phyloP scores from a whole-genome alignment of 2,113 vertebrate genomes.

The Elanoides forficatus region DNA sequence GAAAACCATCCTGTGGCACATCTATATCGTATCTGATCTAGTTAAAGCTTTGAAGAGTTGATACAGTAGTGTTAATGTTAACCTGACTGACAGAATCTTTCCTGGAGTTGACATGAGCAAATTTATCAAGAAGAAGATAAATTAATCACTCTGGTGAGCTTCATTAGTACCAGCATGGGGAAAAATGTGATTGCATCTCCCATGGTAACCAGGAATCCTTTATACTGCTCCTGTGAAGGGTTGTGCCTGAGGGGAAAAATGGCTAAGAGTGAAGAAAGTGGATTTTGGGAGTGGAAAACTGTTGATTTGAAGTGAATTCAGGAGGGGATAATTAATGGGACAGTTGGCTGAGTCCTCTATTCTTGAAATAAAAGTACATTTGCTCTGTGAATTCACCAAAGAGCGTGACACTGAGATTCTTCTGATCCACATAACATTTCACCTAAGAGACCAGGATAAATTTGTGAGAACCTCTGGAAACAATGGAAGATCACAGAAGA shows the following conservation, averaged over 20 bases:
- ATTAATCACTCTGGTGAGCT: neutral
- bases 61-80: neutral
- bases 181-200: neutral
- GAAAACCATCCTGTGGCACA: neutral
- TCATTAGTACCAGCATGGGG: neutral
- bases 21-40: neutral
- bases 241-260: neutral
- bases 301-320: neutral
- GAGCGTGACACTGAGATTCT: neutral
- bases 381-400: neutral
- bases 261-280: neutral
- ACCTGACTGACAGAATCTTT: neutral
- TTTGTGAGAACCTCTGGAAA: neutral
- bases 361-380: neutral
- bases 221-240: fast-evolving
- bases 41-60: neutral
- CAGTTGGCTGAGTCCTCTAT: neutral
- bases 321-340: neutral
- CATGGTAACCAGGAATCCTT: neutral
- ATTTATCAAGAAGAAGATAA: neutral
- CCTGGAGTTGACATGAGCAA: neutral
- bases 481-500: neutral
- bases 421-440: neutral
- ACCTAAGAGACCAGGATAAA: neutral
- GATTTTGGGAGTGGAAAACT: neutral